Evolutionary conservation across 2,888 invertebrate species (phyloP).

Genomic region (Pristionchus exspectatus): DNA sequence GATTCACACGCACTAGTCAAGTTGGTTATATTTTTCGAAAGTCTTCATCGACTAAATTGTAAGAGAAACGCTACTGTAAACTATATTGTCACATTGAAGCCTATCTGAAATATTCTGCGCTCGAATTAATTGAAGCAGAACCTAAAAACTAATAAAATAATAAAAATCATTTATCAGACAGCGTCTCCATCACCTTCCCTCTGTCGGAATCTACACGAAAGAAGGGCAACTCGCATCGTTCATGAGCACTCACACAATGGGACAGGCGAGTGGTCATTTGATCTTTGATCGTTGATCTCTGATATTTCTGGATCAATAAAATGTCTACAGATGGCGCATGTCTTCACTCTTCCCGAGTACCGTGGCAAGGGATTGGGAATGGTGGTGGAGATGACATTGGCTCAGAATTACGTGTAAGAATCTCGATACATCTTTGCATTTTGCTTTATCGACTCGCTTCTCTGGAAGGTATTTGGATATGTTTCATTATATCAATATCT

Average conservation of each 20-base stretch:
- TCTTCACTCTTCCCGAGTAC: conserved; percentile 37
- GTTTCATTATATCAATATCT: not conserved
- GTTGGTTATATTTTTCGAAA: not conserved
- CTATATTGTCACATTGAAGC: not conserved
- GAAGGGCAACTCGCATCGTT: conserved; percentile 26
- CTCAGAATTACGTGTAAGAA: conserved; percentile 15
- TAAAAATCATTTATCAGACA: not conserved
- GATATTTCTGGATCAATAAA: not conserved
- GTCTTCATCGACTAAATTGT: not conserved
- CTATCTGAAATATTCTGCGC: not conserved
- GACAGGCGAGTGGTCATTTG: not conserved
- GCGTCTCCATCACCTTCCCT: conserved; percentile 16
- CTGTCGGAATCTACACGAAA: conserved; percentile 20
- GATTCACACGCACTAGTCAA: conserved; percentile 13
- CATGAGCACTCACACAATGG: conserved; percentile 10
- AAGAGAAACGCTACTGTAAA: not conserved
- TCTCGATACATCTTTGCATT: not conserved
- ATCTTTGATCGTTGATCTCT: not conserved
- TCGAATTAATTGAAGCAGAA: not conserved
- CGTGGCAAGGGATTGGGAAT: conserved; percentile 29
- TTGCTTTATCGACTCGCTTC: too few species aligned
- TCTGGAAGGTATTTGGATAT: not conserved
- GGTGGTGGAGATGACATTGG: conserved; percentile 9
- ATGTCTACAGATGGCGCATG: not conserved
- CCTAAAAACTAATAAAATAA: not conserved